A percentile compares a stretch with the other conserved stretches of the same genome.
phyloP scores from a whole-genome alignment of 2,113 vertebrate species.

The Rhagologus leucostigma region DNA sequence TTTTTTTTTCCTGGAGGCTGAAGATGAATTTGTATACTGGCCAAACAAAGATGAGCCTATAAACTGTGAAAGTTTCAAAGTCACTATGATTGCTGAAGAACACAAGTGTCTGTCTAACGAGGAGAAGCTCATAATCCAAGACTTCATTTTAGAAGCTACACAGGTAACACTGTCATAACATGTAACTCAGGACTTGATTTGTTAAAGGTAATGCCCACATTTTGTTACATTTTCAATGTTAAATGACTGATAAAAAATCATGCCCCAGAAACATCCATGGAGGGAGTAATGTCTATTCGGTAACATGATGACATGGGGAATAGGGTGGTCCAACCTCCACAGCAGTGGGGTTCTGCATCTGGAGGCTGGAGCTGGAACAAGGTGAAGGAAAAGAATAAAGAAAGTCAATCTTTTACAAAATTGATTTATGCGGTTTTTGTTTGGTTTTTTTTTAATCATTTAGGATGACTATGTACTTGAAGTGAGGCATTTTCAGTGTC shows the following conservation, averaged over 20 bases:
- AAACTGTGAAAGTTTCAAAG: constrained; percentile 85
- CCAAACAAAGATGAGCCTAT: constrained; percentile 87
- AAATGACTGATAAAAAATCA: not conserved
- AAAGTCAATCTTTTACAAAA: not conserved
- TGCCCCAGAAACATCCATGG: not conserved
- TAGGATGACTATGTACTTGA: constrained; percentile 94
- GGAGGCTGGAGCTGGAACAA: not conserved
- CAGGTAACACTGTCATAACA: constrained; percentile 75
- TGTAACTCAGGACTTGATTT: not conserved
- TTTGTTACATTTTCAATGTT: not conserved
- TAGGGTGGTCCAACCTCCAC: not conserved
- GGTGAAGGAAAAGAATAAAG: not conserved
- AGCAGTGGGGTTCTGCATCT: not conserved
- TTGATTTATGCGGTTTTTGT: not conserved
- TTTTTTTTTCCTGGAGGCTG: constrained; percentile 66
- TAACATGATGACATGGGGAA: not conserved
- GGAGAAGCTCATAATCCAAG: constrained; percentile 88
- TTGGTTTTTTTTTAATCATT: not conserved
- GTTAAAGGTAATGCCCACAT: not conserved
- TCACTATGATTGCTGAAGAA: constrained; percentile 85
- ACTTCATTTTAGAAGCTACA: constrained; percentile 89
- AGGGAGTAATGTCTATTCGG: not conserved
- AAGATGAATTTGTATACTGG: constrained; percentile 85
- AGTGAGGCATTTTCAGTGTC: constrained; percentile 87
- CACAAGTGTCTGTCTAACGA: constrained; percentile 87